These are phyloP conservation scores for Uropetala carovei DNA, from an alignment of 2,888 invertebrate species.

Conservation along the genomic window DNA sequence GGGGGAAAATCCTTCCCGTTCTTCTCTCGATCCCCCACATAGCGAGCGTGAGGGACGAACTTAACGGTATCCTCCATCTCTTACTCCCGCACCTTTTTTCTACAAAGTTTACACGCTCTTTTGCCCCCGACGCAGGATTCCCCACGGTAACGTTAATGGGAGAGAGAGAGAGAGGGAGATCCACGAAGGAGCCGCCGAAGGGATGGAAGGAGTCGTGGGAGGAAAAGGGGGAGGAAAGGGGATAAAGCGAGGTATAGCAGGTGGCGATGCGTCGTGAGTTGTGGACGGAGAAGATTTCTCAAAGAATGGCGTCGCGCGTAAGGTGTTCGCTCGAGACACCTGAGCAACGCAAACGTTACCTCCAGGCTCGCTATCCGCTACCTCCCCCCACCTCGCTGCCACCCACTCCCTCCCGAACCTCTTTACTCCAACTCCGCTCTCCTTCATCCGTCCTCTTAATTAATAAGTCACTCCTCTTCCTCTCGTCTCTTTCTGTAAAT, in stretches of 20 bases:
- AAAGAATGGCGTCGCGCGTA: constrained; percentile 23
- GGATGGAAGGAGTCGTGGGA: not conserved
- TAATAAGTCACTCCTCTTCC: not conserved
- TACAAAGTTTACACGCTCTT: constrained; percentile 14
- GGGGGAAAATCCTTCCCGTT: not conserved
- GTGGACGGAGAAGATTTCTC: constrained; percentile 49
- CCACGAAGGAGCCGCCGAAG: not conserved
- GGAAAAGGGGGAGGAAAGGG: not conserved
- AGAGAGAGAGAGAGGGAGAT: not conserved
- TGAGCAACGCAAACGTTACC: constrained; percentile 47
- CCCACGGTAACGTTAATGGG: not conserved
- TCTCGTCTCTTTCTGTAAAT: not conserved
- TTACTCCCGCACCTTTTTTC: not conserved
- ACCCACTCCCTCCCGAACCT: no score
- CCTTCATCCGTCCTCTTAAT: not conserved
- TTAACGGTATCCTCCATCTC: not conserved
- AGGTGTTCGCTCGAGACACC: not conserved
- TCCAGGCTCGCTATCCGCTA: not conserved
- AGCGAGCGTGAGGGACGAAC: no score
- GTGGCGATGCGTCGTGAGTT: constrained; percentile 43
- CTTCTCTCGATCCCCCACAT: not conserved
- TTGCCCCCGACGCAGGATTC: not conserved
- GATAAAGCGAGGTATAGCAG: not conserved
- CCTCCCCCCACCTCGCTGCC: no score
- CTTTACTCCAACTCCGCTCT: not conserved